These are phyloP conservation scores for Oryzias sinensis DNA, from an alignment of 2,797 vertebrate species.

Conservation along the genomic window DNA sequence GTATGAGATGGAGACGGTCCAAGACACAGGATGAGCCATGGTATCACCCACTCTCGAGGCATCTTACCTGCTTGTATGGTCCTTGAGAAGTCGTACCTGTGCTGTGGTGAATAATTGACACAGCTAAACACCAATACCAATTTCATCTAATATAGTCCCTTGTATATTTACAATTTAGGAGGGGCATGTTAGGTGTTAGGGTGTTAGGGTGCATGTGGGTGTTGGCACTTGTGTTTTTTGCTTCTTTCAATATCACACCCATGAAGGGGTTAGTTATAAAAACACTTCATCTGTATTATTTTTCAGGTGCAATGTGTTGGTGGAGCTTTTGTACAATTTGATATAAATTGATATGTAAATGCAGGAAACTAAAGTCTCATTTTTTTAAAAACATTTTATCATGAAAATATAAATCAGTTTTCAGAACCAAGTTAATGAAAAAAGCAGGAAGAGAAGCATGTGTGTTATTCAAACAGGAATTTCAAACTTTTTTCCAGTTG, in stretches of 20 bases:
- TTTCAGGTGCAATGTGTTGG: neutral
- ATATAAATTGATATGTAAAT: neutral
- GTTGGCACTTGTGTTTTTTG: neutral
- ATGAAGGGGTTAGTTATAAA: neutral
- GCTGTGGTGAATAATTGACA: neutral
- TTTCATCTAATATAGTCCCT: neutral
- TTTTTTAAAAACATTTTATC: no score
- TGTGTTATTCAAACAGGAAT: no score
- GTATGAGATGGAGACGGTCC: neutral
- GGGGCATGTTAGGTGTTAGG: neutral
- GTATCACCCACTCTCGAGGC: neutral
- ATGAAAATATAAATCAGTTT: no score
- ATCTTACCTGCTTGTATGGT: neutral
- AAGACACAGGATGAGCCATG: neutral
- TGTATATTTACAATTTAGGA: neutral
- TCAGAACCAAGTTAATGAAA: no score
- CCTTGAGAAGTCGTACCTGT: neutral
- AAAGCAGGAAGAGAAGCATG: no score
- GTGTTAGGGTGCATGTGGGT: neutral
- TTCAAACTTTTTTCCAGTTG: no score
- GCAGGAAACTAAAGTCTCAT: neutral
- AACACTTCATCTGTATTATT: neutral
- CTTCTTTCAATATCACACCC: neutral
- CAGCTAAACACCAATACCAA: neutral
- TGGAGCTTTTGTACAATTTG: neutral